A percentile compares a stretch with the other conserved stretches of the same genome.
These are phyloP conservation scores for Rhizomys pruinosus DNA, from an alignment of 2,113 vertebrate species.

Conservation along the genomic window DNA sequence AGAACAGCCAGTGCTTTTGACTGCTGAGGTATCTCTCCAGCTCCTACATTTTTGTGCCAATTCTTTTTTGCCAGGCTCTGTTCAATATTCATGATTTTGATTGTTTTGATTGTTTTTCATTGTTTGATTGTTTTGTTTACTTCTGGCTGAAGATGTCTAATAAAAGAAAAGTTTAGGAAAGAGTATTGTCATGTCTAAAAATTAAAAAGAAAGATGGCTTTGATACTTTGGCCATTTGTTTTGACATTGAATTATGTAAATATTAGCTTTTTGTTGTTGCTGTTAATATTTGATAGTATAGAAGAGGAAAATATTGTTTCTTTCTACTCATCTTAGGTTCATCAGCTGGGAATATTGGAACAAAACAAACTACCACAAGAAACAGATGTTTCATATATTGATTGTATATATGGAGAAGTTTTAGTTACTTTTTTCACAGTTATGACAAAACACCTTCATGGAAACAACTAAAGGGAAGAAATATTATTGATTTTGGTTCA, in stretches of 20 bases:
- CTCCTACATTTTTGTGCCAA: no score
- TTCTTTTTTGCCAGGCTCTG: not conserved
- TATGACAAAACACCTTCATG: not conserved
- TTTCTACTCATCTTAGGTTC: not conserved
- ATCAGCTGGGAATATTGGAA: not conserved
- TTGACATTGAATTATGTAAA: conserved; percentile 20
- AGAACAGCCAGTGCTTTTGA: no score
- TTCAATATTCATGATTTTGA: not conserved
- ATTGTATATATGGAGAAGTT: not conserved
- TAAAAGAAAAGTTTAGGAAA: not conserved
- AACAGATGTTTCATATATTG: not conserved
- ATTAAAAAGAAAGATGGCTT: conserved; percentile 13
- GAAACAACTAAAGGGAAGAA: not conserved
- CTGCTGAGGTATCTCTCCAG: no score
- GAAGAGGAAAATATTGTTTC: not conserved
- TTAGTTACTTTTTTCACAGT: not conserved
- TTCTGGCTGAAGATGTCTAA: not conserved
- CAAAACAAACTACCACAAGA: not conserved
- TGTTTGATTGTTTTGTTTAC: not conserved
- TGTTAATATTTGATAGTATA: not conserved
- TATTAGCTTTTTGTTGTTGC: not conserved
- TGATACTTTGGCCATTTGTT: not conserved
- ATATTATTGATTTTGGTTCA: not conserved
- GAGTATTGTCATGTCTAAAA: not conserved
- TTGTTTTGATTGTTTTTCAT: not conserved